phyloP scores from a whole-genome alignment of 2,113 vertebrate genomes.

The Datnioides undecimradiatus region DNA sequence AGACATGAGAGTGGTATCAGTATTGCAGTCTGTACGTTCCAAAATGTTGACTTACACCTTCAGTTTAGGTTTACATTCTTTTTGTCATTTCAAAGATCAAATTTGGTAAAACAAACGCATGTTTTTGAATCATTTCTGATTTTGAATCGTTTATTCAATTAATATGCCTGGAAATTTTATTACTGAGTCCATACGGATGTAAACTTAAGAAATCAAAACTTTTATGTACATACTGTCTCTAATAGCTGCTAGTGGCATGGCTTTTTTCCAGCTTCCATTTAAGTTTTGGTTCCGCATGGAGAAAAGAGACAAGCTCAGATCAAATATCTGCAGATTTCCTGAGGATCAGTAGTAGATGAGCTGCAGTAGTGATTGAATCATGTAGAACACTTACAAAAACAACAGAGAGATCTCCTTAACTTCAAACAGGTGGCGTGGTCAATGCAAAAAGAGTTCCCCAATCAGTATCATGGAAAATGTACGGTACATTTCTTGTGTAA shows the following conservation, averaged over 20 bases:
- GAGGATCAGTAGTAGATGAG: conserved; percentile 56
- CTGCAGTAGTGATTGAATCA: conserved; percentile 40
- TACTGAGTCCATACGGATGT: not conserved
- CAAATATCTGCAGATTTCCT: conserved; percentile 71
- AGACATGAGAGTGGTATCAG: not conserved
- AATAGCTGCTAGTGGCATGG: conserved; percentile 18
- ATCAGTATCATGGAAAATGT: conserved; percentile 37
- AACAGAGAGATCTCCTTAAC: conserved; percentile 58
- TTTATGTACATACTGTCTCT: conserved; percentile 1
- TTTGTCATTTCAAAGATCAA: not conserved
- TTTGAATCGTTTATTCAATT: too few relatives aligned
- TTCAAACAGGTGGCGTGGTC: conserved; percentile 57
- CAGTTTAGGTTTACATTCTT: not conserved
- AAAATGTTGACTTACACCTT: not conserved
- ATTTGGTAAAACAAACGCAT: not conserved
- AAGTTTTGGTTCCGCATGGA: conserved; percentile 28
- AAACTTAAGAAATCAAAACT: not conserved
- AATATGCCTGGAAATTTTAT: too few relatives aligned
- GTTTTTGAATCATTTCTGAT: not conserved
- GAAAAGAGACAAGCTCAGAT: conserved; percentile 42
- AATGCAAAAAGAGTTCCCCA: conserved; percentile 21
- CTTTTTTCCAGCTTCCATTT: conserved; percentile 33
- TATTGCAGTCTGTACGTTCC: not conserved
- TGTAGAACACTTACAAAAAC: conserved; percentile 52
- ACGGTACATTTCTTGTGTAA: conserved; percentile 13